Conservation (phyloP, 2,113 vertebrate species). For the Alces alces region DNA sequence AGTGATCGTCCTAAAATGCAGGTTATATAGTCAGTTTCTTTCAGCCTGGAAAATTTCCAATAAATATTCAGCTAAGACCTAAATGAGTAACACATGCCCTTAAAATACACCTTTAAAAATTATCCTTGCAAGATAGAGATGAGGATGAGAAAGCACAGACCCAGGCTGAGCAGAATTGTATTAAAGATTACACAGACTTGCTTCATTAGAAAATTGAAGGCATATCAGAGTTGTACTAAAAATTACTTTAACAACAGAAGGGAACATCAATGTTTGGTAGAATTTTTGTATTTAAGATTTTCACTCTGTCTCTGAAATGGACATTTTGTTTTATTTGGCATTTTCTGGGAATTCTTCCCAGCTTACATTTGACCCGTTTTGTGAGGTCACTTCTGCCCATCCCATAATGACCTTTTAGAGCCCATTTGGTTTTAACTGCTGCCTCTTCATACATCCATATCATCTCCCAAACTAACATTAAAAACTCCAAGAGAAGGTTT, state of each 20-base stretch:
- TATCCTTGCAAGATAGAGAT: not conserved
- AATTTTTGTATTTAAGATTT: not conserved
- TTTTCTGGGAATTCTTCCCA: not conserved
- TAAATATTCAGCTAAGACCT: conserved; percentile 7
- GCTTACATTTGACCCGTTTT: accelerated
- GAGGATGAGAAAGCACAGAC: not conserved
- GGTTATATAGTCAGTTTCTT: not conserved
- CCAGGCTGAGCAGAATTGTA: not conserved
- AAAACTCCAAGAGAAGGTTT: not conserved
- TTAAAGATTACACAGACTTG: not conserved
- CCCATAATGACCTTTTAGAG: not conserved
- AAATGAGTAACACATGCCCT: not conserved
- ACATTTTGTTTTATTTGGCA: not conserved
- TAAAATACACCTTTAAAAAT: not conserved
- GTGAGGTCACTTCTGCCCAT: not conserved
- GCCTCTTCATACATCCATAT: accelerated
- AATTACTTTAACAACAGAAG: not conserved
- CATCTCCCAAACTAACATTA: not conserved
- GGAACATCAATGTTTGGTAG: not conserved
- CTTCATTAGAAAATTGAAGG: not conserved
- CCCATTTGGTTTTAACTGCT: not conserved
- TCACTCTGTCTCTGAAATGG: not conserved
- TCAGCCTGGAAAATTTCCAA: not conserved
- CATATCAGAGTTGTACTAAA: not conserved
- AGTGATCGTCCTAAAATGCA: not conserved